Percentiles rank a stretch among this genome's conserved stretches.
Evolutionary conservation across 2,888 invertebrate species (phyloP).

Genomic region (Rhingia campestris): DNA sequence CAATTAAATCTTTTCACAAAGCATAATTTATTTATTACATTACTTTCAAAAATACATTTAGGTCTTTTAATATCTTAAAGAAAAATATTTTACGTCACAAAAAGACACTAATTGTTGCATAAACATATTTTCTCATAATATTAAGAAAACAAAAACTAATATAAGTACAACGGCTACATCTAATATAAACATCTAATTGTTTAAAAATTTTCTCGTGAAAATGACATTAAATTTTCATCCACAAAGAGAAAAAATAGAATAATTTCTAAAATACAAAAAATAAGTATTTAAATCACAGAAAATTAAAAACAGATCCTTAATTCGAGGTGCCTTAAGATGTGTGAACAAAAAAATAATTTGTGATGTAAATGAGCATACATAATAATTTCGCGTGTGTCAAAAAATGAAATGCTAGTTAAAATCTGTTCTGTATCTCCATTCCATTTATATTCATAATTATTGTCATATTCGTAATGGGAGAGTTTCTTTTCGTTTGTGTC

Average conservation of each 20-base stretch:
- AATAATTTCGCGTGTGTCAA: not conserved
- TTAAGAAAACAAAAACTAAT: constrained; percentile 7
- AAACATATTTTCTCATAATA: not conserved
- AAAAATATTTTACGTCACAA: constrained; percentile 12
- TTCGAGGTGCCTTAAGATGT: constrained; percentile 17
- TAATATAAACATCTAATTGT: constrained; percentile 13
- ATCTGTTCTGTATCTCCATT: not conserved
- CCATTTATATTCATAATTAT: constrained; percentile 33
- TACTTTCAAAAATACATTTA: constrained; percentile 1
- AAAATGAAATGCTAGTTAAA: constrained; percentile 10
- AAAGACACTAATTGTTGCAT: constrained; percentile 7
- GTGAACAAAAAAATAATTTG: not conserved
- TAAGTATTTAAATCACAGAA: constrained; percentile 49
- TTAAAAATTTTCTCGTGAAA: constrained; percentile 13
- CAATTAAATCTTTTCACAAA: constrained; percentile 13
- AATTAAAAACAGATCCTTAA: constrained; percentile 32
- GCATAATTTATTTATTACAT: constrained; percentile 9
- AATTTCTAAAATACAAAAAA: constrained; percentile 6
- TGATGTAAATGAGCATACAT: constrained; percentile 12
- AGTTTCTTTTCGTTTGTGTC: constrained; percentile 9
- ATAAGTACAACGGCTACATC: constrained; percentile 20
- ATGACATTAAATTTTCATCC: constrained; percentile 5
- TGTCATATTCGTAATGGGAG: constrained; percentile 43
- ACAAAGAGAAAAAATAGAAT: not conserved
- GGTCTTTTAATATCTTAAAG: constrained; percentile 4